Evolutionary conservation across 2,113 vertebrate species (phyloP), one percentile per base, ranked within the genome.

Genomic region (Colossoma macropomum): DNA sequence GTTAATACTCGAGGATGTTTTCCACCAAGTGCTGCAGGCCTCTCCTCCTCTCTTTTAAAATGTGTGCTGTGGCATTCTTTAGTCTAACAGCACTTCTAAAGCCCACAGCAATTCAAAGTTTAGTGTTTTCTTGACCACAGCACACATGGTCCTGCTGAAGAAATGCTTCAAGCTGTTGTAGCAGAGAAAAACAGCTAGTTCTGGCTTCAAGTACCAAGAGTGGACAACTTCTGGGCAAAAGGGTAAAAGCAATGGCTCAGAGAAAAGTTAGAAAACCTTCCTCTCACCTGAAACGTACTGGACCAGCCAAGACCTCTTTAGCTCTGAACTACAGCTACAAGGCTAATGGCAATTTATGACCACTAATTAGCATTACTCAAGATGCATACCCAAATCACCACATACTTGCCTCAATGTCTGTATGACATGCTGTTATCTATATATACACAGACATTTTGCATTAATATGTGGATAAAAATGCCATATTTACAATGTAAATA

Each of bases 11-110:
- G 7, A 68, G 48, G 6, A 52, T 11, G 27, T 34, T 80, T 60
- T 60, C 73, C 72, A 76, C 63, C 73, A 59, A 82, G 73, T 59
- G 63, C 62, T 54, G 6, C 72, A 63, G 34, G 1, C 27, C 9
- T 3, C 28, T 71, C 63, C 23, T 21, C 48, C 17, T 19, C 28
- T 15, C 30, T 27, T n/a, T 12, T 30, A 7, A 30, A 65, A n/a
- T n/a, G 21, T 12, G 21, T 16, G 34, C 3, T 15, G 15, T 28
- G 52, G 16, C 56, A 4, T 25, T 25, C 8, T 11, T 60, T n/a
- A 23, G 19, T 23, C 2, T 12, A 41, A 25, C n/a, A n/a, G n/a
- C 4, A 5, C 28, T 5, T 4, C 19, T 19, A 27, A 73, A 52
- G 56, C 38, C 79, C 38, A 32, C 28, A 25, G 41, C 41, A 25